phyloP scores from a whole-genome alignment of 2,797 vertebrate species.

The Zenarchopterus dispar region DNA sequence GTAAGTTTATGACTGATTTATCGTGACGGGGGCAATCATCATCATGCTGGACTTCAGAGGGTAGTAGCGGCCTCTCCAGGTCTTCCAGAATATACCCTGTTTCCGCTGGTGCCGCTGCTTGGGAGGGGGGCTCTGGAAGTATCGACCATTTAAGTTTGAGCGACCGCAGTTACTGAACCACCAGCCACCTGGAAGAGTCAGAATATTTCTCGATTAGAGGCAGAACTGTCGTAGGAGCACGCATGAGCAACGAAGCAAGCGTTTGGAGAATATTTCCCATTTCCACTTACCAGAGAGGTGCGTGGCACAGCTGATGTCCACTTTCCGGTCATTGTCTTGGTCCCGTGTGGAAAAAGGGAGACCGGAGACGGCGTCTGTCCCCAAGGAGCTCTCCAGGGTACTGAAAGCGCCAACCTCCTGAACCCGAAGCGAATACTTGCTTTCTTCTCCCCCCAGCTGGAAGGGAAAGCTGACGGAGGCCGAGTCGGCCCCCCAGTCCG shows the following conservation, averaged over 20 bases:
- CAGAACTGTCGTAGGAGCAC: not conserved
- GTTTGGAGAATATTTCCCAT: not conserved
- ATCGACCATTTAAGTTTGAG: constrained; percentile 93
- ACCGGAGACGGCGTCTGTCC: constrained; percentile 74
- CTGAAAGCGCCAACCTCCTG: constrained; percentile 71
- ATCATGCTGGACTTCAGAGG: constrained; percentile 89
- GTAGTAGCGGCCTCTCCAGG: constrained; percentile 95
- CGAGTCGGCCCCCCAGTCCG: constrained; percentile 88
- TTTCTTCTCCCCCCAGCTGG: constrained; percentile 85
- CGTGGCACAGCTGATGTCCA: constrained; percentile 91
- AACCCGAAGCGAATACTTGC: constrained; percentile 87
- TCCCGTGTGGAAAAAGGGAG: constrained; percentile 93
- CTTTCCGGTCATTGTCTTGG: constrained; percentile 89
- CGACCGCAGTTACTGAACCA: constrained; percentile 96
- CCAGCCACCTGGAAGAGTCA: constrained; percentile 87
- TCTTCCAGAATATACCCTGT: constrained; percentile 97
- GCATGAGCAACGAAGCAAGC: too few relatives aligned
- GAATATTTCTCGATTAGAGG: constrained; percentile 11
- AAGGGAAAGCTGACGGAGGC: constrained; percentile 83
- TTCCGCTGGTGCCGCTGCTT: constrained; percentile 91
- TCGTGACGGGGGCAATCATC: constrained; percentile 86
- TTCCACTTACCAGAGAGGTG: constrained; percentile 88
- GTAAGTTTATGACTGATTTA: constrained; percentile 69
- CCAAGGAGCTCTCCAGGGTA: constrained; percentile 84
- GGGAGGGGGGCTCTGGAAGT: constrained; percentile 90